phyloP scores from a whole-genome alignment of 2,888 invertebrate species.

The Falcaria lacertinaria region DNA sequence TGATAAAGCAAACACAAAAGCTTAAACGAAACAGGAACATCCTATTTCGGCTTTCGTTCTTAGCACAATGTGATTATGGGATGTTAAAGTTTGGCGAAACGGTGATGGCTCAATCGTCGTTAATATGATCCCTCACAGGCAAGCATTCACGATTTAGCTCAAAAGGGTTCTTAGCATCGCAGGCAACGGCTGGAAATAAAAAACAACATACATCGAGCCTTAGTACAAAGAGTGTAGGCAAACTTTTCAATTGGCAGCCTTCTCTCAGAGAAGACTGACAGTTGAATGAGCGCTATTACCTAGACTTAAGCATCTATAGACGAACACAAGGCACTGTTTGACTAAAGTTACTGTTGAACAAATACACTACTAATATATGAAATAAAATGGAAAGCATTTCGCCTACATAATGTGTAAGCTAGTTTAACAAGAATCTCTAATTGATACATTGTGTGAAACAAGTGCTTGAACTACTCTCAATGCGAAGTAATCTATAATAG shows the following conservation, averaged over 20 bases:
- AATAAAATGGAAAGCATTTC: slow-evolving; percentile 13
- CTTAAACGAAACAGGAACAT: slow-evolving; percentile 52
- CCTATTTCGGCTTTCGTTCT: slow-evolving; percentile 47
- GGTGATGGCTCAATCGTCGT: slow-evolving; percentile 76
- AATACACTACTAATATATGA: not conserved
- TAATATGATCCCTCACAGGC: slow-evolving; percentile 79
- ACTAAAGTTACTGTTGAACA: slow-evolving; percentile 2
- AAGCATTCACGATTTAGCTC: slow-evolving; percentile 80
- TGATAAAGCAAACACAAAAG: slow-evolving; percentile 69
- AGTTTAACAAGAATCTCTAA: slow-evolving; percentile 32
- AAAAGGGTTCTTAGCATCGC: slow-evolving; percentile 79
- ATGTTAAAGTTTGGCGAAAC: slow-evolving; percentile 73
- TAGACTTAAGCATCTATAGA: slow-evolving; percentile 68
- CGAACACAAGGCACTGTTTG: slow-evolving; percentile 40
- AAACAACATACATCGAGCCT: slow-evolving; percentile 80
- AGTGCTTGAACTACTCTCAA: slow-evolving; percentile 36
- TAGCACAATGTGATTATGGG: slow-evolving; percentile 75
- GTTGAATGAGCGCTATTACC: slow-evolving; percentile 50
- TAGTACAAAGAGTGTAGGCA: slow-evolving; percentile 69
- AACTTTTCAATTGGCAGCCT: slow-evolving; percentile 52
- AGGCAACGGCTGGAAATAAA: slow-evolving; percentile 80
- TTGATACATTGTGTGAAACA: slow-evolving; percentile 36
- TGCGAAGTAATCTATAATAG: slow-evolving; percentile 9
- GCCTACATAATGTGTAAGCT: slow-evolving; percentile 26
- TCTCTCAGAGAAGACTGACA: slow-evolving; percentile 47